Conservation (phyloP, 2,113 vertebrate species). For the Bolborhynchus lineola region DNA sequence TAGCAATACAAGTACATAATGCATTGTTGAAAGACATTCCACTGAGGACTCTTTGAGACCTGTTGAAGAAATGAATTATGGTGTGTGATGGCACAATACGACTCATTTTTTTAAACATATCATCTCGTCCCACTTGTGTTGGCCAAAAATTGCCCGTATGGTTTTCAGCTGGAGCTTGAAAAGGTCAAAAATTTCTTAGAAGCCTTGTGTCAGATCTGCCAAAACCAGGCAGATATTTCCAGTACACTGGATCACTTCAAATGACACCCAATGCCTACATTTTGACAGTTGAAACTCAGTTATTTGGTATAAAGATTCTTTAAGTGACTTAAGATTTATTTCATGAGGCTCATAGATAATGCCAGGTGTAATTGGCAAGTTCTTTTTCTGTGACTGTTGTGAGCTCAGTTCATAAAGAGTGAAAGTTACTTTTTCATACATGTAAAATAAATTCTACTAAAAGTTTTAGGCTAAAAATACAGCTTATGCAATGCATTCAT, state of each 20-base stretch:
- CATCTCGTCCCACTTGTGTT: not conserved
- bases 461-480: not conserved
- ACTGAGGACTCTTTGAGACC: not conserved
- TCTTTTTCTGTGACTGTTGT: not conserved
- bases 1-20: not conserved
- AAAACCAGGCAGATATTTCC: not conserved
- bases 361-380: not conserved
- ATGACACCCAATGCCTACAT: not conserved
- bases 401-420: not conserved
- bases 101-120: not conserved
- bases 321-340: not conserved
- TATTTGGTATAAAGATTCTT: not conserved
- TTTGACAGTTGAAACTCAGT: not conserved
- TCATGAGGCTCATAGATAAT: not conserved
- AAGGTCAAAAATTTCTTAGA: not conserved
- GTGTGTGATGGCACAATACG: not conserved
- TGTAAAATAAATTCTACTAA: not conserved
- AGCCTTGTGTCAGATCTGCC: not conserved
- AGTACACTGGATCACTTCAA: not conserved
- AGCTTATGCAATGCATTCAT: not conserved
- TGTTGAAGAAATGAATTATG: not conserved
- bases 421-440: not conserved
- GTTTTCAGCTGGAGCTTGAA: not conserved
- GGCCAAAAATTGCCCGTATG: not conserved
- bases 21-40: not conserved